phyloP scores from a whole-genome alignment of 2,797 vertebrate genomes.

The Percopsis omiscomaycus region DNA sequence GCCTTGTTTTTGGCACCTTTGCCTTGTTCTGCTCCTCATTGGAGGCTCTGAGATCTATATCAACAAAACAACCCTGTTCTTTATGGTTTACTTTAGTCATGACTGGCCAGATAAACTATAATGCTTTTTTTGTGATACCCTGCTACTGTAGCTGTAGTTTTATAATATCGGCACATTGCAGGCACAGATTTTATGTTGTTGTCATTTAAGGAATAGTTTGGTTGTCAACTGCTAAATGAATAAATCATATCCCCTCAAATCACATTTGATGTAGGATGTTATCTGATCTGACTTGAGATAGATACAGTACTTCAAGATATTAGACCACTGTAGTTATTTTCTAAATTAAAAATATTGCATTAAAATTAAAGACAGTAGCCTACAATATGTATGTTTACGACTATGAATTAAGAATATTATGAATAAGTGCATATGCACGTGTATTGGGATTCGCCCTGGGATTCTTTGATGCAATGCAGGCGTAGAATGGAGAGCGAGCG shows the following conservation, averaged over 20 bases:
- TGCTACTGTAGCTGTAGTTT: constrained; percentile 24
- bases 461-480: constrained; percentile 43
- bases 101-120: constrained; percentile 55
- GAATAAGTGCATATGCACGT: constrained; percentile 16
- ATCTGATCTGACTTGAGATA: constrained; percentile 63
- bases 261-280: constrained; percentile 68
- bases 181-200: constrained; percentile 70
- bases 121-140: constrained; percentile 41
- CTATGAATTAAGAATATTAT: not conserved
- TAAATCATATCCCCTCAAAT: constrained; percentile 73
- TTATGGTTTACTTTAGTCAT: too few species aligned
- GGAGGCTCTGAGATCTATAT: too few species aligned
- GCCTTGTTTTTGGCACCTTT: too few species aligned
- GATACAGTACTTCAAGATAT: constrained; percentile 66
- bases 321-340: constrained; percentile 26
- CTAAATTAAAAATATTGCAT: not conserved
- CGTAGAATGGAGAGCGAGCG: constrained; percentile 37
- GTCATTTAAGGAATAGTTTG: constrained; percentile 71
- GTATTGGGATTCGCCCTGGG: constrained; percentile 34
- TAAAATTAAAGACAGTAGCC: not conserved
- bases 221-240: constrained; percentile 74
- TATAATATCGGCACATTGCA: constrained; percentile 46
- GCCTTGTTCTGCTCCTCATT: too few species aligned
- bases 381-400: not conserved
- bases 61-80: too few species aligned